These are phyloP conservation scores for Druceiella hillmani DNA, from an alignment of 2,888 invertebrate species.

Conservation along the genomic window DNA sequence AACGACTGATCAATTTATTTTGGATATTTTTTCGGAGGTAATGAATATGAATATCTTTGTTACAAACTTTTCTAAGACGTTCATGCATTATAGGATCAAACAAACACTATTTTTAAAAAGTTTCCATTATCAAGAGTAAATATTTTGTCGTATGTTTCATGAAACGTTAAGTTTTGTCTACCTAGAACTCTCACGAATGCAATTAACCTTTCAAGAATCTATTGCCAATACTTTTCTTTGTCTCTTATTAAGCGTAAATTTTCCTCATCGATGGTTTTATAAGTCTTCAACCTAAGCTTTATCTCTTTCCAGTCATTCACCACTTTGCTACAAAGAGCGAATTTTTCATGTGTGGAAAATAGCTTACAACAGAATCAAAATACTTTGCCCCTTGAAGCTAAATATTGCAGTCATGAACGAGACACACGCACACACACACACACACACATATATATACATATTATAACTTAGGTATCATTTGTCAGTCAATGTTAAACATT, in stretches of 20 bases:
- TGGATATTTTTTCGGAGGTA: constrained; percentile 11
- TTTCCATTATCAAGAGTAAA: constrained; percentile 3
- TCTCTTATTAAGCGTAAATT: constrained; percentile 9
- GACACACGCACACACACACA: constrained; percentile 11
- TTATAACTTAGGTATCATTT: no score
- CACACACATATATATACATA: no score
- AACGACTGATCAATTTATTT: constrained; percentile 10
- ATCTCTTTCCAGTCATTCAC: constrained; percentile 16
- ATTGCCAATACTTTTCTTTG: constrained; percentile 6
- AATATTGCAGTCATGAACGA: constrained; percentile 15
- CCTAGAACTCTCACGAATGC: constrained; percentile 7
- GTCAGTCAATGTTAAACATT: no score
- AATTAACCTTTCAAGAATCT: constrained; percentile 9
- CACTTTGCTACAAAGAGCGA: constrained; percentile 11
- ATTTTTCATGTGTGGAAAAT: constrained; percentile 10
- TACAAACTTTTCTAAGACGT: constrained; percentile 7
- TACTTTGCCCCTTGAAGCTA: constrained; percentile 8
- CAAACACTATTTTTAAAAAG: constrained; percentile 6
- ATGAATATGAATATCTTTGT: constrained; percentile 3
- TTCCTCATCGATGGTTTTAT: constrained; percentile 14
- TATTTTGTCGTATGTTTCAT: constrained; percentile 9
- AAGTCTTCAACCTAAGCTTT: constrained; percentile 9
- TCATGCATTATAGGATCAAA: constrained; percentile 9
- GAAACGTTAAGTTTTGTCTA: constrained; percentile 6
- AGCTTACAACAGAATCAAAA: constrained; percentile 17